These are phyloP conservation scores for Branchipolynoe longqiensis DNA, from an alignment of 2,888 invertebrate species.

Conservation along the genomic window DNA sequence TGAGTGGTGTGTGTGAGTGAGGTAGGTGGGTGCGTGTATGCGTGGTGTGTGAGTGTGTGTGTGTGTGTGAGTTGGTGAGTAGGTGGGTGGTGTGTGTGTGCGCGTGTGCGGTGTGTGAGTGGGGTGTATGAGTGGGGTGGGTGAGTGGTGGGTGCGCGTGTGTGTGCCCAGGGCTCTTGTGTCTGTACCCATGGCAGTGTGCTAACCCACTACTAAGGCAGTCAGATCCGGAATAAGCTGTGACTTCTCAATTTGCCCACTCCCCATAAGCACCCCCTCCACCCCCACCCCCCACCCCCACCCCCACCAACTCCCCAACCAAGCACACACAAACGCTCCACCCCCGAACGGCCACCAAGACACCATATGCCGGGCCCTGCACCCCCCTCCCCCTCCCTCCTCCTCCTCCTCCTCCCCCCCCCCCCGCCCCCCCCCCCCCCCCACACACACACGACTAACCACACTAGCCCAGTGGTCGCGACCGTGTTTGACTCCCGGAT, in stretches of 20 bases:
- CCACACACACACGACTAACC: too few relatives aligned
- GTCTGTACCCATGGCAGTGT: not conserved
- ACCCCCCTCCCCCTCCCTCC: not conserved
- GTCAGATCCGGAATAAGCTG: constrained; percentile 34
- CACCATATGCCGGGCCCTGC: not conserved
- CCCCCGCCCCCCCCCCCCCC: not conserved
- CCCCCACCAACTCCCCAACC: not conserved
- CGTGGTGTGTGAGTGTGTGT: too few relatives aligned
- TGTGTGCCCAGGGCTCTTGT: constrained; percentile 4
- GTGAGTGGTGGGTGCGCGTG: too few relatives aligned
- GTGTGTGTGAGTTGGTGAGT: too few relatives aligned
- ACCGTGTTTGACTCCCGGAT: constrained; percentile 39
- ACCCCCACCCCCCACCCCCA: not conserved
- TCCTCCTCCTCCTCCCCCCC: not conserved
- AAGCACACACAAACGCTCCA: not conserved
- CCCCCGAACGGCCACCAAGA: not conserved
- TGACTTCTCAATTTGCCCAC: constrained; percentile 5
- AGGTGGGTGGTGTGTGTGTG: too few relatives aligned
- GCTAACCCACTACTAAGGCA: constrained; percentile 39
- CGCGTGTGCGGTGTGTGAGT: too few relatives aligned
- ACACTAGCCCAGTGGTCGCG: not conserved
- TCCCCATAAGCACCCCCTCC: not conserved
- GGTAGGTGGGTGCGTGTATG: too few relatives aligned
- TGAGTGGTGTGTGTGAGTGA: too few relatives aligned
- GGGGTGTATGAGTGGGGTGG: too few relatives aligned